A percentile compares a stretch with the other conserved stretches of the same genome.
These are phyloP conservation scores for Ormyrus rosae DNA, from an alignment of 2,888 invertebrate species.

Conservation along the genomic window DNA sequence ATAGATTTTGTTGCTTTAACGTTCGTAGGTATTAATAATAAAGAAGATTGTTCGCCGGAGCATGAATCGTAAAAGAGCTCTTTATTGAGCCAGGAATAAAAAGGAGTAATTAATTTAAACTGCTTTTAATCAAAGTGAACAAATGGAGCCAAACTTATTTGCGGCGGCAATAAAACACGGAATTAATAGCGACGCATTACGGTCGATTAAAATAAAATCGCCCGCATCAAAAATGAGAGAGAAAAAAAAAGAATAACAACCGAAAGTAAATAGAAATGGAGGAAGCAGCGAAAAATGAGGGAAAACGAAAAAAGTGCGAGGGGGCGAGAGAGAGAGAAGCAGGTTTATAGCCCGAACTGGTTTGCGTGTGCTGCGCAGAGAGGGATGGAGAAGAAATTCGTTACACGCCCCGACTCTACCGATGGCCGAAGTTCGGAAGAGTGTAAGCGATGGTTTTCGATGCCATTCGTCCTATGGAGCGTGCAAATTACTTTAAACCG, in stretches of 20 bases:
- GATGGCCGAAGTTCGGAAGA: slow-evolving; percentile 24
- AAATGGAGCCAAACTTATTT: too few species aligned
- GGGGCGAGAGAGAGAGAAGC: neutral
- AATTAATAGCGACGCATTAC: too few species aligned
- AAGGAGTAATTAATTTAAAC: too few species aligned
- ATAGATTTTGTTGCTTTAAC: too few species aligned
- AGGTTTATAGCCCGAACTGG: too few species aligned
- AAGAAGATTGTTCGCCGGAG: too few species aligned
- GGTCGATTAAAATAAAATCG: too few species aligned
- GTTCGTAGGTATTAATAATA: too few species aligned
- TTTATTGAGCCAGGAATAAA: too few species aligned
- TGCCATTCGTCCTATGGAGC: slow-evolving; percentile 32
- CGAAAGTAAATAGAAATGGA: neutral
- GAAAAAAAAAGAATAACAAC: neutral
- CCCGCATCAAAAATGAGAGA: neutral
- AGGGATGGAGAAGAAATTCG: slow-evolving; percentile 28
- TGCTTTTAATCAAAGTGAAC: too few species aligned
- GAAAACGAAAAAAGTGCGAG: neutral
- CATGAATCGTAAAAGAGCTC: too few species aligned
- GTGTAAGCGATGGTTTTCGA: slow-evolving; percentile 45
- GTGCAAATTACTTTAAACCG: slow-evolving; percentile 50
- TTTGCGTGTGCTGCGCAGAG: neutral
- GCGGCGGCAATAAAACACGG: too few species aligned
- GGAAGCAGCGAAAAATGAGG: neutral
- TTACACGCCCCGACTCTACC: slow-evolving; percentile 29